Evolutionary conservation across 2,113 vertebrate genomes (phyloP), one percentile per base, ranked within the genome.

Genomic region (Canis aureus): DNA sequence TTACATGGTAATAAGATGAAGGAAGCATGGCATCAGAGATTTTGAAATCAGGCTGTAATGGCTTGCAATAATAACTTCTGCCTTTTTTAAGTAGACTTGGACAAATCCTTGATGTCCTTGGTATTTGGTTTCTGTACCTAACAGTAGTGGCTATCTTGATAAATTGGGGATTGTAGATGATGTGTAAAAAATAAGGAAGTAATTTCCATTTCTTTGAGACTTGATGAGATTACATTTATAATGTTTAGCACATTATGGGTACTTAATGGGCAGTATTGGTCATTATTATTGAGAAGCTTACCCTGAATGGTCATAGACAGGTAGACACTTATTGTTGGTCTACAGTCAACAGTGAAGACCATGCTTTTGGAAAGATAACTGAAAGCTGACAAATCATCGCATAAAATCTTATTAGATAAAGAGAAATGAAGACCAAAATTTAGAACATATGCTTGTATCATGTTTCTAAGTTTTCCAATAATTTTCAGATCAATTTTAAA

Each of bases 391-490:
- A 93, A 91, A 79, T 51, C 71, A 80, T 49, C 80, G 19, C 51
- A 74, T 67, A 81, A 96, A 80, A 71, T 89, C 11, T 49, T 49
- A 8, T 23, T 91, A 38, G 22, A 55, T 71, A 78, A 43, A 59
- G 17, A 87, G 25, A 87, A 38, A 29, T 71, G 5, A 5, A 32
- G 23, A 69, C 15, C 62, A n/a, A 76, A 86, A 64, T 69, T 81
- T 38, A 1, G 25, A 84, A 85, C 8, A 85, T 92, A 84, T n/a
- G 43, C n/a, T 80, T 79, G n/a, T 29, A 32, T 94, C 51, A 13
- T 84, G 32, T 79, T 94, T 94, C 12, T 22, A 57, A 64, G n/a
- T 91, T 94, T 95, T 74, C n/a, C 64, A 85, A 74, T 92, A 74
- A 76, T 91, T 83, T 96, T 78, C 73, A 82, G 27, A 43, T 80